Evolutionary conservation across 1,140 invertebrate species (phyloP), one percentile per base, ranked within the genome.

Genomic region (Zaprionus tsacasi): DNA sequence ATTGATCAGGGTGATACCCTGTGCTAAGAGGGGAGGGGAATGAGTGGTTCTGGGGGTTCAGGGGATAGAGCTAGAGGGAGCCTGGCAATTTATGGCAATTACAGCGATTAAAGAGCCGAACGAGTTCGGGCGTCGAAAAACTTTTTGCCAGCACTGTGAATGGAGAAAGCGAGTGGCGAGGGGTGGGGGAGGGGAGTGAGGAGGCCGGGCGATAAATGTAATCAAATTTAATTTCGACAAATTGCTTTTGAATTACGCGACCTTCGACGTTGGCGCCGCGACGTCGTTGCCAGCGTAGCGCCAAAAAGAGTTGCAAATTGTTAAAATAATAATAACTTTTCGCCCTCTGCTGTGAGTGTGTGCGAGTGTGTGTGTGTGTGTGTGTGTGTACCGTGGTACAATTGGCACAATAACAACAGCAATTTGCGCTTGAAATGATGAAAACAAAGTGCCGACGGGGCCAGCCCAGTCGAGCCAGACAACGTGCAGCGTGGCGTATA

Each of bases 151-250:
- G 45, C 36, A n/a, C n/a, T n/a, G 33, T 6, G 33, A 35, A 35
- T 43, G 40, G 40, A 45, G 40, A 43, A 43, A 13, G 13, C 38
- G n/a, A 21, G 12, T 12, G 38, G 1, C 10, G 33, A 27, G 25
- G n/a, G 13, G 21, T 1, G 17, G 7, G 2, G 55, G n/a, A 5
- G 36, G n/a, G 7, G 17, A 40, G 21, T 8, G 48, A 21, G 21
- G 6, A 13, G 36, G 21, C 17, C 3, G 27, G 11, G 78, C 77
- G 80, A 87, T 87, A 87, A 87, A 87, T 81, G 82, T 80, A 87
- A 87, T 87, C 83, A 87, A 87, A 87, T 87, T 87, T 87, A 87
- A 87, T 87, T 87, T 87, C 85, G 67, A 88, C 83, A 87, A 87
- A 87, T 87, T 87, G 83, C 83, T 88, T 87, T 87, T 75, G 83